phyloP scores from a whole-genome alignment of 2,888 invertebrate species.

The Coelinius sp. region DNA sequence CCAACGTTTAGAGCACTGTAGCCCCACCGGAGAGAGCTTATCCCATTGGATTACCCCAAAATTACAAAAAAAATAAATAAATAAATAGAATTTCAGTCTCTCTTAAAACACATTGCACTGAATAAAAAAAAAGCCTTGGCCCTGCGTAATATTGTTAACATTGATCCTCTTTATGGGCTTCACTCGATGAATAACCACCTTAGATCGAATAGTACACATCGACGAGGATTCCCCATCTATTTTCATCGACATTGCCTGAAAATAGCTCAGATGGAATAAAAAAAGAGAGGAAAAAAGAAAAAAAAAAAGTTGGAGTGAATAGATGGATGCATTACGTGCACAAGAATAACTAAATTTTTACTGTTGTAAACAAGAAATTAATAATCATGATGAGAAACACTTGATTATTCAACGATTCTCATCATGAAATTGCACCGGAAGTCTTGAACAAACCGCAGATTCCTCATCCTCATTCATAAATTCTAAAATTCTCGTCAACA shows the following conservation, averaged over 20 bases:
- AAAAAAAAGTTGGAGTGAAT: neutral
- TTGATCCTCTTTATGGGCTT: slow-evolving; percentile 15
- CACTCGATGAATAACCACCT: slow-evolving; percentile 8
- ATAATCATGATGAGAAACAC: neutral
- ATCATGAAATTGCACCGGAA: neutral
- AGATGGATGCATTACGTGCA: neutral
- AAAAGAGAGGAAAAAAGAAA: neutral
- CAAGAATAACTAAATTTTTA: neutral
- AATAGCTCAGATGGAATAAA: neutral
- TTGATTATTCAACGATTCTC: neutral
- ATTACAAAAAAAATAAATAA: neutral
- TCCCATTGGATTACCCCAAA: no score
- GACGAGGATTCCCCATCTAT: slow-evolving; percentile 24
- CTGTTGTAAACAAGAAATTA: slow-evolving; percentile 12
- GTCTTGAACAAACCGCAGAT: neutral
- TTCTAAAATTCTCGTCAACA: neutral
- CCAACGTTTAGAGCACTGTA: no score
- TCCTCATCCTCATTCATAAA: no score
- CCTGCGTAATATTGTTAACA: slow-evolving; percentile 27
- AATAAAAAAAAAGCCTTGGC: slow-evolving; percentile 2
- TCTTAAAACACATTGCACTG: neutral
- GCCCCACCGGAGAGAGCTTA: no score
- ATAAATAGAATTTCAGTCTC: no score
- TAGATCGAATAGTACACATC: neutral
- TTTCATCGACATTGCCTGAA: neutral